Evolutionary conservation across 1,140 invertebrate species (phyloP).

Genomic region (Neuroterus valhalla): DNA sequence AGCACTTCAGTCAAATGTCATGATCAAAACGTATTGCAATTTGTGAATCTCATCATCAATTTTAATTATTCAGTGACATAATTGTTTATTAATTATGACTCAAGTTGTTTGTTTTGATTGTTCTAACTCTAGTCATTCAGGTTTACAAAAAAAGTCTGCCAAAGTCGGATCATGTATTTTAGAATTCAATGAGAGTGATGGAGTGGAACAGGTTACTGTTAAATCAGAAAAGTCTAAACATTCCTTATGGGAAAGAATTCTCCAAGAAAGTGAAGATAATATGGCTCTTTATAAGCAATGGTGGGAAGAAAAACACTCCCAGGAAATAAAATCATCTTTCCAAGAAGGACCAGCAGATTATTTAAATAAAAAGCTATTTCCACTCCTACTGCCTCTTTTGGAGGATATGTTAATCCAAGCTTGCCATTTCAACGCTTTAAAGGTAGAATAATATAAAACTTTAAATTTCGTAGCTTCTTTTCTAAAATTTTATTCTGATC

Average conservation of each 20-base stretch:
- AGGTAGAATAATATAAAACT: too few relatives aligned
- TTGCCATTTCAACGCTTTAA: not conserved
- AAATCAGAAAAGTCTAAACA: not conserved
- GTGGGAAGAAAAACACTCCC: slow-evolving; percentile 15
- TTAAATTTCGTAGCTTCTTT: too few relatives aligned
- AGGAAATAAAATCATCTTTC: not conserved
- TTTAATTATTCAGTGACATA: too few relatives aligned
- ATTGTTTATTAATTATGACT: too few relatives aligned
- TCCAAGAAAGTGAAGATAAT: not conserved
- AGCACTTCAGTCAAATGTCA: too few relatives aligned
- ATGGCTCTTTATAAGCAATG: slow-evolving; percentile 9
- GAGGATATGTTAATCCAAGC: not conserved
- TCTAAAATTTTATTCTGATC: too few relatives aligned
- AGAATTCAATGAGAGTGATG: slow-evolving; percentile 12
- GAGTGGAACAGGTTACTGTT: slow-evolving; percentile 5
- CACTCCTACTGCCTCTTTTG: not conserved
- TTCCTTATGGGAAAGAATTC: slow-evolving; percentile 20
- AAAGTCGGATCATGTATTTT: not conserved
- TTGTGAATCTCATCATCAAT: too few relatives aligned
- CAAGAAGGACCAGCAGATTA: not conserved
- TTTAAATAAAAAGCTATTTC: not conserved
- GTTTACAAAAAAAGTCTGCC: not conserved
- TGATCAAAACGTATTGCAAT: not conserved
- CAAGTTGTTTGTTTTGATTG: too few relatives aligned
- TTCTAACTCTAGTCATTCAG: not conserved